Conservation (phyloP, 1,140 invertebrate species). For the Diuraphis noxia region DNA sequence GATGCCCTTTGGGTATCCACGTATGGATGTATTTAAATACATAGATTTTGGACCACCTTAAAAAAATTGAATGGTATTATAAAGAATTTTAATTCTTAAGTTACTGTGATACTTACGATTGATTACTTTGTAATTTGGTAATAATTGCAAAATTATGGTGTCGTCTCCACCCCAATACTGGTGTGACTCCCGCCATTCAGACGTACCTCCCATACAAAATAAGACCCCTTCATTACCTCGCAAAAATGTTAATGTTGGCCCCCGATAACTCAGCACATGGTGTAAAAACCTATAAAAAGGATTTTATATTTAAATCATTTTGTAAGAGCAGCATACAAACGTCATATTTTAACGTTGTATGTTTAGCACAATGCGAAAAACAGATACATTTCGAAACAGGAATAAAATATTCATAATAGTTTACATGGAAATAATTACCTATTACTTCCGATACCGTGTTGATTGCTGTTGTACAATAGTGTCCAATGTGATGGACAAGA, state of each 20-base stretch:
- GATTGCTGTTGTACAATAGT: conserved; percentile 78
- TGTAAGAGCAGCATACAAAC: not conserved
- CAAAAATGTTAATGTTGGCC: conserved; percentile 79
- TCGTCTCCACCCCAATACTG: conserved; percentile 81
- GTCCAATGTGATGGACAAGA: conserved; percentile 77
- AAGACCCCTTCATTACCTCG: conserved; percentile 69
- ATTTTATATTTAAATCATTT: not conserved
- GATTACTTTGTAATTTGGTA: conserved; percentile 71
- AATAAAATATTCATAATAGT: conserved; percentile 19
- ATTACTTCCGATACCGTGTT: conserved; percentile 84
- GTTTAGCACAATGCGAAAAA: not conserved
- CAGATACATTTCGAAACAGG: not conserved
- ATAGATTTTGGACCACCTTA: conserved; percentile 77
- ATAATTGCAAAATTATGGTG: conserved; percentile 75
- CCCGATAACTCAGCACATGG: conserved; percentile 82
- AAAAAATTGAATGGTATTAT: conserved; percentile 56
- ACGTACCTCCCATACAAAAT: conserved; percentile 77
- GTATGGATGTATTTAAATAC: conserved; percentile 79
- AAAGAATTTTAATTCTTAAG: not conserved
- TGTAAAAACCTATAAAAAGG: conserved; percentile 68
- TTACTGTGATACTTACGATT: conserved; percentile 61
- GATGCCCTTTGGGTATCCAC: conserved; percentile 82
- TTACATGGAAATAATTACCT: conserved; percentile 61
- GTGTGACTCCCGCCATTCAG: conserved; percentile 84
- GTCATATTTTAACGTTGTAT: not conserved